Conservation (phyloP, 2,797 vertebrate genomes). For the Heterohyrax brucei region DNA sequence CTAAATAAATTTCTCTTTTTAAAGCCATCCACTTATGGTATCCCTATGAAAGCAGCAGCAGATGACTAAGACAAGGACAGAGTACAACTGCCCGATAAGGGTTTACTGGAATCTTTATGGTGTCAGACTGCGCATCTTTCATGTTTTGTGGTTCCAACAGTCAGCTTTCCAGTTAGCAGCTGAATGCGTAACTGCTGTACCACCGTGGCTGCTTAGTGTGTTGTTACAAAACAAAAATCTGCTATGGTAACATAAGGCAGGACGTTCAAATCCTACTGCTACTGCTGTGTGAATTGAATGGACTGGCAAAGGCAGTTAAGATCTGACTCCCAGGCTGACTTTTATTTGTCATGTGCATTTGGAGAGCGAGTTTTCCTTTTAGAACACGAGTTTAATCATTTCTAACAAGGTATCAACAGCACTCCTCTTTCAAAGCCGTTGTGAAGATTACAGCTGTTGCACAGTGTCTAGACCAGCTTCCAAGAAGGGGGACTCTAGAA, state of each 20-base stretch:
- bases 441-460: not conserved
- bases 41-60: too few species aligned
- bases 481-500: not conserved
- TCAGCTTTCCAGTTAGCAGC: too few species aligned
- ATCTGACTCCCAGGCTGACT: conserved; percentile 7
- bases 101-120: not conserved
- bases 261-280: conserved; percentile 29
- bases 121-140: not conserved
- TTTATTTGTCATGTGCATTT: not conserved
- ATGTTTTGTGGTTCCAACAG: not conserved
- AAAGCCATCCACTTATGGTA: too few species aligned
- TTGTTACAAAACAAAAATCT: not conserved
- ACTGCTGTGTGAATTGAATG: not conserved
- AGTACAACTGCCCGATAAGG: not conserved
- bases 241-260: not conserved
- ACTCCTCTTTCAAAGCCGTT: not conserved
- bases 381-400: not conserved
- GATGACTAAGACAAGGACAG: too few species aligned
- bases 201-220: not conserved
- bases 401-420: not conserved
- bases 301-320: not conserved
- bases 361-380: conserved; percentile 46
- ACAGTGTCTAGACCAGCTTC: not conserved
- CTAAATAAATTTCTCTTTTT: too few species aligned
- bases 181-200: not conserved